Evolutionary conservation across 2,113 vertebrate species (phyloP).

Genomic region (Passer montanus): DNA sequence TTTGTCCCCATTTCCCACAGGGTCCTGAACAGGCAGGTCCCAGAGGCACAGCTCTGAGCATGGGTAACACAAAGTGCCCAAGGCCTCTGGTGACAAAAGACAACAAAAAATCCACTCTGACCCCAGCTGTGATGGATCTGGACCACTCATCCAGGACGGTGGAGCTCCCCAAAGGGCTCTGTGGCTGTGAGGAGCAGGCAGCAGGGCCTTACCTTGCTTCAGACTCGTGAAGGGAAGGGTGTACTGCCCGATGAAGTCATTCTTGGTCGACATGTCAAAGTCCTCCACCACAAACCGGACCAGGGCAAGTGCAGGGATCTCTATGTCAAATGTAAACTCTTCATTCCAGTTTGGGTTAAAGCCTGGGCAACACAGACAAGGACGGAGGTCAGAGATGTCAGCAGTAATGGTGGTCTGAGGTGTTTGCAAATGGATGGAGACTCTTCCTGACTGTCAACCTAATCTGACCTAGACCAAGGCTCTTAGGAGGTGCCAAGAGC

Average conservation of each 20-base stretch:
- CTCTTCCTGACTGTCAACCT: not conserved
- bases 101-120: not conserved
- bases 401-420: not conserved
- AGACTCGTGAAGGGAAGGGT: constrained; percentile 87
- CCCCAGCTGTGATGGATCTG: rapidly evolving
- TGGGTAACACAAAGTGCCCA: rapidly evolving
- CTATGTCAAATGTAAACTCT: constrained; percentile 80
- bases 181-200: not conserved
- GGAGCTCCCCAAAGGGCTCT: not conserved
- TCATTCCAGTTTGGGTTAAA: constrained; percentile 92
- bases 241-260: constrained; percentile 89
- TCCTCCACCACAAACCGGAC: constrained; percentile 91
- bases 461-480: not conserved
- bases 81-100: not conserved
- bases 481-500: not conserved
- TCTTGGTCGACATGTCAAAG: constrained; percentile 83
- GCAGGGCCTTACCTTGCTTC: constrained; percentile 81
- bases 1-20: not conserved
- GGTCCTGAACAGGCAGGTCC: not conserved
- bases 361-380: constrained; percentile 69
- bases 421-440: not conserved
- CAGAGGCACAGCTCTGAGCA: not conserved
- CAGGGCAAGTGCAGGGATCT: constrained; percentile 85
- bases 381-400: not conserved
- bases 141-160: not conserved